phyloP scores from a whole-genome alignment of 2,797 vertebrate genomes.

The Parauchenoglanis ngamensis region DNA sequence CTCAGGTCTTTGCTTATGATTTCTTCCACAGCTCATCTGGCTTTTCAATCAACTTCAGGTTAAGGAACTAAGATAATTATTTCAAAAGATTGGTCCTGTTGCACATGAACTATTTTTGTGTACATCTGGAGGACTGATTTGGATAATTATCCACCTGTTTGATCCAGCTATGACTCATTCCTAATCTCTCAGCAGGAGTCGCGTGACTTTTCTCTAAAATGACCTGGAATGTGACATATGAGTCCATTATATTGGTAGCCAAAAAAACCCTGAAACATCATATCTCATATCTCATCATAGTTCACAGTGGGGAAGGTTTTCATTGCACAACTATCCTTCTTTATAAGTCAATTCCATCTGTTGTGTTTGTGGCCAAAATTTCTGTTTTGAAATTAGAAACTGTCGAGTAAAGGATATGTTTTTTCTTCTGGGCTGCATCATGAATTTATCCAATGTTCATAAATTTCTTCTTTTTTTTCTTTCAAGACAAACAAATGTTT shows the following conservation, averaged over 20 bases:
- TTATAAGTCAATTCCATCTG: slow-evolving; percentile 10
- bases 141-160: slow-evolving; percentile 14
- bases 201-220: slow-evolving; percentile 10
- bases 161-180: slow-evolving; percentile 14
- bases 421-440: not conserved
- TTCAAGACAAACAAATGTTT: not conserved
- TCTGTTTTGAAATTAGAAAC: not conserved
- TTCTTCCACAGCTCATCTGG: not conserved
- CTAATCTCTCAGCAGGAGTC: slow-evolving; percentile 8
- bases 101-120: slow-evolving; percentile 12
- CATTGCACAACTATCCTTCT: not conserved
- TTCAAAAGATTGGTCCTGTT: slow-evolving; percentile 13
- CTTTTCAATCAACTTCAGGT: not conserved
- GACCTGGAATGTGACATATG: not conserved
- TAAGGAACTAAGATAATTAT: not conserved
- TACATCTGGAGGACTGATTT: slow-evolving; percentile 8
- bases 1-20: not conserved
- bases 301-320: not conserved
- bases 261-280: slow-evolving; percentile 1
- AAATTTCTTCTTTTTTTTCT: too few relatives aligned
- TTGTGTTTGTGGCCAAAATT: not conserved
- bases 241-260: not conserved
- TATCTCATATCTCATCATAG: slow-evolving; percentile 16
- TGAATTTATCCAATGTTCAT: not conserved
- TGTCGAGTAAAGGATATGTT: not conserved